Percentiles rank a stretch among this genome's conserved stretches.
phyloP scores from a whole-genome alignment of 2,888 invertebrate species.

The Andricus quercusramuli region DNA sequence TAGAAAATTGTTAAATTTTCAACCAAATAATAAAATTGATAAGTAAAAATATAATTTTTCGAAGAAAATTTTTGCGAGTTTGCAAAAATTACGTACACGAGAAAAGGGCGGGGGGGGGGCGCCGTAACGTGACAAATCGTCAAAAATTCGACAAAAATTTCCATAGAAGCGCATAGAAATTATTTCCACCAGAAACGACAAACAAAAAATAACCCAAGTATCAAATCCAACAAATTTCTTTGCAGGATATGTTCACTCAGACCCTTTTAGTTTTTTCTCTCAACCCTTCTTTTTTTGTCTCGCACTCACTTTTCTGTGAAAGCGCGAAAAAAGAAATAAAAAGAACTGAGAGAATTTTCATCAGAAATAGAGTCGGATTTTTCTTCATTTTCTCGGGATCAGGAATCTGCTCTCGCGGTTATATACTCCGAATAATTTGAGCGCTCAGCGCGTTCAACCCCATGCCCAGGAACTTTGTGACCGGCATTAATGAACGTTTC shows the following conservation, averaged over 20 bases:
- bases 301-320: background rate
- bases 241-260: background rate
- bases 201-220: background rate
- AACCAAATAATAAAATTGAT: too few relatives aligned
- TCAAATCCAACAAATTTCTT: background rate
- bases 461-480: constrained; percentile 15
- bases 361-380: constrained; percentile 20
- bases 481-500: constrained; percentile 27
- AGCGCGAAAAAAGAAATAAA: constrained; percentile 15
- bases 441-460: background rate
- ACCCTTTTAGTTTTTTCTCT: constrained; percentile 1
- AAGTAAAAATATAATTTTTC: too few relatives aligned
- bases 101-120: too few relatives aligned
- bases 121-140: too few relatives aligned
- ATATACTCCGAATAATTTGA: constrained; percentile 28
- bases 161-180: too few relatives aligned
- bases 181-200: too few relatives aligned
- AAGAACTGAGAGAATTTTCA: constrained; percentile 26
- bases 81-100: too few relatives aligned
- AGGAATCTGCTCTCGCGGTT: constrained; percentile 9
- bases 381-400: constrained; percentile 21
- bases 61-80: too few relatives aligned
- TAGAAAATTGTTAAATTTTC: too few relatives aligned
- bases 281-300: background rate
- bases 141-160: too few relatives aligned